Percentiles rank a stretch among this genome's conserved stretches.
Evolutionary conservation across 2,888 invertebrate species (phyloP).

Genomic region (Ophion slaviceki): DNA sequence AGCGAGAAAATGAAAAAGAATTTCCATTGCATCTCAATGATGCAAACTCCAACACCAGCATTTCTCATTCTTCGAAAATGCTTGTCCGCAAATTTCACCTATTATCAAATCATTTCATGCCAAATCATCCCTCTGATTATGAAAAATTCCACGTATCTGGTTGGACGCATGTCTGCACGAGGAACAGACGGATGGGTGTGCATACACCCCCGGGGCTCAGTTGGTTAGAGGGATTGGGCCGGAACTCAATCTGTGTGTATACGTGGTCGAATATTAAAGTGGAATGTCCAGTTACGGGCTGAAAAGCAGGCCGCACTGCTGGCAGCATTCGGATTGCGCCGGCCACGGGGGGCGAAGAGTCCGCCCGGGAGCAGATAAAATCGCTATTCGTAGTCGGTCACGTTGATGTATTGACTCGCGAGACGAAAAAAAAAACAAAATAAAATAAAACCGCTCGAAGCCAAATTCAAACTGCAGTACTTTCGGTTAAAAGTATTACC

Average conservation of each 20-base stretch:
- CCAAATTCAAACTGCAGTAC: conserved; percentile 39
- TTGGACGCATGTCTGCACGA: background rate
- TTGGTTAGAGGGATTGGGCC: conserved; percentile 20
- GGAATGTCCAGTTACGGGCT: conserved; percentile 50
- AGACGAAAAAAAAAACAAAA: conserved; percentile 20
- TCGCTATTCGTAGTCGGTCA: conserved; percentile 37
- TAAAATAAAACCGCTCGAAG: conserved; percentile 28
- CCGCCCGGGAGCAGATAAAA: background rate
- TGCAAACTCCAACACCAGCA: no score
- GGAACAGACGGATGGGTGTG: background rate
- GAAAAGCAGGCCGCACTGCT: conserved; percentile 9
- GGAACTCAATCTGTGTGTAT: conserved; percentile 58
- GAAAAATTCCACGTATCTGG: background rate
- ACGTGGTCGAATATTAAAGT: conserved; percentile 65
- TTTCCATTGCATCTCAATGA: background rate
- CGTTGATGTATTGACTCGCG: conserved; percentile 57
- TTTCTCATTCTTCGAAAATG: no score
- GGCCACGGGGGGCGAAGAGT: conserved; percentile 24
- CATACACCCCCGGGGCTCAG: background rate
- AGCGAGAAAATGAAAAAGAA: background rate
- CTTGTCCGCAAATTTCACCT: background rate
- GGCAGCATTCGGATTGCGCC: background rate
- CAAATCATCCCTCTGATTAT: background rate
- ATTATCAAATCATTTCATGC: background rate
- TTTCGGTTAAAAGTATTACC: conserved; percentile 19